These are phyloP conservation scores for Prietella phreatophila DNA, from an alignment of 2,113 vertebrate species.

Conservation along the genomic window DNA sequence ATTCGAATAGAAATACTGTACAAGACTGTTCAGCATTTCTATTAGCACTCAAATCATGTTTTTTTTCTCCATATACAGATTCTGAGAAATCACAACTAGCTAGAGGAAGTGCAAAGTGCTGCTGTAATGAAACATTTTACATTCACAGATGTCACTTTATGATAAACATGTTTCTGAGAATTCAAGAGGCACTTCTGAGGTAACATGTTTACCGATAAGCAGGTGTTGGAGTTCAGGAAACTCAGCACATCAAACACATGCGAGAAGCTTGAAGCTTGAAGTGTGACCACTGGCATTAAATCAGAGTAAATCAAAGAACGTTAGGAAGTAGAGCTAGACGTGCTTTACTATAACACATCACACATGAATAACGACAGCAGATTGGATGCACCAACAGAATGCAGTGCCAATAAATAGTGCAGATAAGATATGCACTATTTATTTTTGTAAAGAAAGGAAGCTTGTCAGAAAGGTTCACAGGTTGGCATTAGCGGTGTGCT, in stretches of 20 bases:
- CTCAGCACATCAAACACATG: not conserved
- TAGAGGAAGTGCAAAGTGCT: not conserved
- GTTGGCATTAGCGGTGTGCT: too few relatives aligned
- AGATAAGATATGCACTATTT: too few relatives aligned
- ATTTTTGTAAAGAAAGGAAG: too few relatives aligned
- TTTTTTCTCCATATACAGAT: not conserved
- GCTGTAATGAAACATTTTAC: not conserved
- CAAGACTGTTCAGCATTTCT: not conserved
- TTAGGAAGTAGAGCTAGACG: not conserved
- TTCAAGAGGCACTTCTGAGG: constrained; percentile 4
- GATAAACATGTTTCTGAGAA: not conserved
- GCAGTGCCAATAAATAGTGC: too few relatives aligned
- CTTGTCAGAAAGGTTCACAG: too few relatives aligned
- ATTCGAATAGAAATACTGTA: not conserved
- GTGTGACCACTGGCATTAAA: too few relatives aligned
- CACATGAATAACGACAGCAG: not conserved
- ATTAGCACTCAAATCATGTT: not conserved
- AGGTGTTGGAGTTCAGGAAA: not conserved
- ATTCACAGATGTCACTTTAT: not conserved
- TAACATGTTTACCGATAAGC: not conserved
- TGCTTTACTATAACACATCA: not conserved
- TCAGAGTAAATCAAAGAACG: too few relatives aligned
- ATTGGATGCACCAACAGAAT: not conserved
- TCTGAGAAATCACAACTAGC: not conserved
- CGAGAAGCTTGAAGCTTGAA: not conserved